Conservation (phyloP, 2,797 vertebrate species). For the Channa striata region DNA sequence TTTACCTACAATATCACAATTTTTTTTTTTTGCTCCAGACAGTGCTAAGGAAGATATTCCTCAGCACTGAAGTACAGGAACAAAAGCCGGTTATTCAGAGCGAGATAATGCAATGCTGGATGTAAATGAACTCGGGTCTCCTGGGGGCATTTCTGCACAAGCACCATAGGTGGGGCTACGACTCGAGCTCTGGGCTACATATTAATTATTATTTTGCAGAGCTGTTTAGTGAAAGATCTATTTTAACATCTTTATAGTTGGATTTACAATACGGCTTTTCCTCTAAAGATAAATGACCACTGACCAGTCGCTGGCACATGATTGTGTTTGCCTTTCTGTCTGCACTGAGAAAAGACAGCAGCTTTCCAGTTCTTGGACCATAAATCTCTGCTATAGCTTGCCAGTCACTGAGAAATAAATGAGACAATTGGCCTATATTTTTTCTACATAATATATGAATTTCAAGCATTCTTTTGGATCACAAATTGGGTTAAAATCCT, state of each 20-base stretch:
- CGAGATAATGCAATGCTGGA: slow-evolving; percentile 29
- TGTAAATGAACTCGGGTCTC: slow-evolving; percentile 48
- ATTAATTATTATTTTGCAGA: slow-evolving; percentile 56
- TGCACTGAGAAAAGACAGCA: slow-evolving; percentile 51
- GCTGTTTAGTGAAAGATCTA: slow-evolving; percentile 44
- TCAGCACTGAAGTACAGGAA: slow-evolving; percentile 17
- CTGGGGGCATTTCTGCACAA: slow-evolving; percentile 36
- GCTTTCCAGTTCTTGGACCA: slow-evolving; percentile 56
- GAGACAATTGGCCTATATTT: slow-evolving; percentile 49
- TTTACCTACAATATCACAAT: slow-evolving; percentile 56
- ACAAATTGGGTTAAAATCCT: slow-evolving; percentile 10
- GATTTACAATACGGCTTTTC: slow-evolving; percentile 51
- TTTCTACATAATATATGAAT: slow-evolving; percentile 2
- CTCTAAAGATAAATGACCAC: slow-evolving; percentile 48
- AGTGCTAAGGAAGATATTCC: not conserved
- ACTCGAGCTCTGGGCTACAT: slow-evolving; percentile 38
- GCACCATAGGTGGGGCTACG: slow-evolving; percentile 33
- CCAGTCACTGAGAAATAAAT: slow-evolving; percentile 61
- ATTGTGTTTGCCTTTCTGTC: slow-evolving; percentile 59
- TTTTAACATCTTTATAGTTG: slow-evolving; percentile 44
- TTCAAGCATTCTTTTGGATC: not conserved
- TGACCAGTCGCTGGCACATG: slow-evolving; percentile 39
- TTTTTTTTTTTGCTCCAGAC: slow-evolving; percentile 37
- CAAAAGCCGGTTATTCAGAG: slow-evolving; percentile 32
- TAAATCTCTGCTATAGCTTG: slow-evolving; percentile 51